A percentile compares a stretch with the other conserved stretches of the same genome.
These are phyloP conservation scores for Peromyscus melanophrys DNA, from an alignment of 2,797 vertebrate genomes.

Conservation along the genomic window DNA sequence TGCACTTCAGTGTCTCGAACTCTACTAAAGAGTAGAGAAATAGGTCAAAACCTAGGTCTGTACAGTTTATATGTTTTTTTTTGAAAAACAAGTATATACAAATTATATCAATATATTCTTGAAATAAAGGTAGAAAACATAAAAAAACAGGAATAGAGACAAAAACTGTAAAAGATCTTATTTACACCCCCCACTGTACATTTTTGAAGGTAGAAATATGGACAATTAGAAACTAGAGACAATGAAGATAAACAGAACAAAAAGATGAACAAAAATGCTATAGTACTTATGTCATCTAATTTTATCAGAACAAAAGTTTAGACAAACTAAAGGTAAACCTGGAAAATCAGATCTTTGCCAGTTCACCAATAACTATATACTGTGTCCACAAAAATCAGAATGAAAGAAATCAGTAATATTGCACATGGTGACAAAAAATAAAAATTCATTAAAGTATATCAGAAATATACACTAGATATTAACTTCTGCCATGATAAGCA, in stretches of 20 bases:
- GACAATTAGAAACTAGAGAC: neutral
- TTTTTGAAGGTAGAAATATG: constrained; percentile 47
- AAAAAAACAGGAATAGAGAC: constrained; percentile 62
- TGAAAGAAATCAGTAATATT: constrained; percentile 63
- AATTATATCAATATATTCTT: constrained; percentile 65
- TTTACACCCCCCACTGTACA: constrained; percentile 35
- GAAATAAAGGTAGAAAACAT: constrained; percentile 66
- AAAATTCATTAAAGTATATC: constrained; percentile 71
- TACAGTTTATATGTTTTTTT: constrained; percentile 44
- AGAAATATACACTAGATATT: constrained; percentile 56
- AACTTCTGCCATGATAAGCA: constrained; percentile 68
- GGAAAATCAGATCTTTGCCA: constrained; percentile 66
- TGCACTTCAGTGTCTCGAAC: constrained; percentile 66
- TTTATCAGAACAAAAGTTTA: constrained; percentile 46
- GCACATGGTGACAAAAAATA: constrained; percentile 60
- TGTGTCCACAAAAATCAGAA: constrained; percentile 47
- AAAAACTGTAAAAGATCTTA: constrained; percentile 14
- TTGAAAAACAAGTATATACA: constrained; percentile 63
- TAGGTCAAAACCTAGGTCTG: constrained; percentile 50
- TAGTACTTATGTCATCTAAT: neutral
- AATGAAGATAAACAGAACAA: neutral
- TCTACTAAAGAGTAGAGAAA: constrained; percentile 83
- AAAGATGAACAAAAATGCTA: neutral
- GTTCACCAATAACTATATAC: constrained; percentile 56
- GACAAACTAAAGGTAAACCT: neutral